Conservation (phyloP, 2,888 invertebrate species). For the Leucozona laternaria region DNA sequence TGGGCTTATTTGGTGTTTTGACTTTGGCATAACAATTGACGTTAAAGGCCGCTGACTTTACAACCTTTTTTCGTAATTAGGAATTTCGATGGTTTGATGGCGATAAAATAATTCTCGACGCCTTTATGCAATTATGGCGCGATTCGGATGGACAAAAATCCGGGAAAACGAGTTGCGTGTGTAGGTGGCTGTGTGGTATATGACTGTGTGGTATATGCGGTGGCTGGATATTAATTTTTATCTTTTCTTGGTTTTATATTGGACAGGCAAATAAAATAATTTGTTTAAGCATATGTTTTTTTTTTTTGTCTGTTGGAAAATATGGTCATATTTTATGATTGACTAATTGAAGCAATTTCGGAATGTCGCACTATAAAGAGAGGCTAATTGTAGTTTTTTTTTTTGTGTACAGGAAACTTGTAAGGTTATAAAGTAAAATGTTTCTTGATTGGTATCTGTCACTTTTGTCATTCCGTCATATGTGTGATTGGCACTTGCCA, state of each 20-base stretch:
- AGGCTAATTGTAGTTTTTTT: slow-evolving; percentile 35
- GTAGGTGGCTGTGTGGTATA: slow-evolving; percentile 43
- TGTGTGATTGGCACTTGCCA: slow-evolving; percentile 19
- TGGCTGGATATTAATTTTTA: slow-evolving; percentile 26
- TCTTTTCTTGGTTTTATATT: slow-evolving; percentile 8
- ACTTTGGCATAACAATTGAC: slow-evolving; percentile 43
- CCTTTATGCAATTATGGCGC: slow-evolving; percentile 56
- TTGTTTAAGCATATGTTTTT: slow-evolving; percentile 21
- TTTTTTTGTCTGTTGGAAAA: slow-evolving; percentile 5
- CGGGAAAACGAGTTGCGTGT: slow-evolving; percentile 36
- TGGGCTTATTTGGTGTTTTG: slow-evolving; percentile 49
- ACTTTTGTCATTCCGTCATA: slow-evolving; percentile 43
- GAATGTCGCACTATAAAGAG: slow-evolving; percentile 59
- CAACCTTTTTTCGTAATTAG: slow-evolving; percentile 62
- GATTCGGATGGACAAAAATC: slow-evolving; percentile 53
- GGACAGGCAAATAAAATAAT: slow-evolving; percentile 10
- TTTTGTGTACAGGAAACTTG: not conserved
- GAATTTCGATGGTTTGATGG: slow-evolving; percentile 60
- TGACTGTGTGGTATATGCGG: slow-evolving; percentile 7
- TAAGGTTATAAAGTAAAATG: slow-evolving; percentile 40
- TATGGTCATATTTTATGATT: slow-evolving; percentile 67
- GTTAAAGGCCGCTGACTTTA: slow-evolving; percentile 46
- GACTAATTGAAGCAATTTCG: slow-evolving; percentile 62
- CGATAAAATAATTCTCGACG: slow-evolving; percentile 70
- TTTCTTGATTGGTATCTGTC: slow-evolving; percentile 47